phyloP scores from a whole-genome alignment of 2,888 invertebrate genomes.

The Saturnia pavonia region DNA sequence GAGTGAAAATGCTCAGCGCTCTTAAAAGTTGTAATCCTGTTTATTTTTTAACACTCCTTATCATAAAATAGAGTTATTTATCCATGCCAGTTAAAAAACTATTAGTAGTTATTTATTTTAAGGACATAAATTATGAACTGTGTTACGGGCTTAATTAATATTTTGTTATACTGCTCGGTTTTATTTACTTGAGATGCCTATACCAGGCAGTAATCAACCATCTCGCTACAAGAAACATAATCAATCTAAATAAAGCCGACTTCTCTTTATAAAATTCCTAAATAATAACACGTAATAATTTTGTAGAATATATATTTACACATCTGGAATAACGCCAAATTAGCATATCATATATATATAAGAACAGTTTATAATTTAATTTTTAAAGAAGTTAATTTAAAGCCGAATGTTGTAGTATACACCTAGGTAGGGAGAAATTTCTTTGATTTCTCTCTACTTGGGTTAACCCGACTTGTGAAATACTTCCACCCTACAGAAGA shows the following conservation, averaged over 20 bases:
- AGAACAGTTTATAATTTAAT: neutral
- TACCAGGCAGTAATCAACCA: neutral
- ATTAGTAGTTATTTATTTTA: neutral
- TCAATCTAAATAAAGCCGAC: constrained; percentile 8
- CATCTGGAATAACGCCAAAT: neutral
- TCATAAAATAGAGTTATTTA: neutral
- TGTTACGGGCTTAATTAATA: neutral
- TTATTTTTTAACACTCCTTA: neutral
- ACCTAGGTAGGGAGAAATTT: too few species aligned
- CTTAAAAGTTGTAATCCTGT: neutral
- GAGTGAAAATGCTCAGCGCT: neutral
- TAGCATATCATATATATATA: too few species aligned
- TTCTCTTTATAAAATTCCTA: constrained; percentile 6
- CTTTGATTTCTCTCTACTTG: too few species aligned
- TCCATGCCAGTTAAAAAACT: neutral
- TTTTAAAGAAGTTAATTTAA: neutral
- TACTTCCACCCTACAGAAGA: too few species aligned
- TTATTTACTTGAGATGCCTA: constrained; percentile 2
- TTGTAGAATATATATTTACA: neutral
- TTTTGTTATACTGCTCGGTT: neutral
- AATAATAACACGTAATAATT: constrained; percentile 10
- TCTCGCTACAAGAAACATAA: neutral
- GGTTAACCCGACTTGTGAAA: too few species aligned
- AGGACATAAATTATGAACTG: neutral
- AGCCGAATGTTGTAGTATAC: too few species aligned